Evolutionary conservation across 1,140 invertebrate genomes (phyloP).

Genomic region (Bombus waltoni): DNA sequence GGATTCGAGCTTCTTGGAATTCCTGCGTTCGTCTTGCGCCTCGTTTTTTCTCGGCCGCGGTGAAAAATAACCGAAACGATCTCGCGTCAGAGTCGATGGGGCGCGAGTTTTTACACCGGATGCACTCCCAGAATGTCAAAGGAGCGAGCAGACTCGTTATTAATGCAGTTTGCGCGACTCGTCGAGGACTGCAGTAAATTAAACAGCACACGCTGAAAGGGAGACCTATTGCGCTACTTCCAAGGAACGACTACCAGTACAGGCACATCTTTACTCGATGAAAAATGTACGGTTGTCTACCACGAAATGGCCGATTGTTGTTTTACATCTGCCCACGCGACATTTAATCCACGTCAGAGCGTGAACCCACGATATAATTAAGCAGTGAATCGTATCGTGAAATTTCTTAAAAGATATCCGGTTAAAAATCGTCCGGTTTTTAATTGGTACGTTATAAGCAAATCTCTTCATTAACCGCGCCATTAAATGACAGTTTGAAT

Average conservation of each 20-base stretch:
- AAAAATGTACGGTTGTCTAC: neutral
- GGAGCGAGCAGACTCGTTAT: constrained; percentile 21
- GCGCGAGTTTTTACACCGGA: constrained; percentile 8
- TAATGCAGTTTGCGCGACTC: constrained; percentile 30
- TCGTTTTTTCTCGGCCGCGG: neutral
- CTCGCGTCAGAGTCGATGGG: neutral
- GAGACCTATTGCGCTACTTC: neutral
- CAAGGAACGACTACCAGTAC: neutral
- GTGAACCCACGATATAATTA: neutral
- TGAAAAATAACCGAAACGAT: neutral
- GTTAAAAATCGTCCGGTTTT: no score
- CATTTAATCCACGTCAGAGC: neutral
- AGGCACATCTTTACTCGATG: neutral
- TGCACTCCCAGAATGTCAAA: neutral
- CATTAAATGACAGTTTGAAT: no score
- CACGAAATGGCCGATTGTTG: neutral
- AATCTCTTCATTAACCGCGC: no score
- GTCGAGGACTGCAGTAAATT: constrained; percentile 22
- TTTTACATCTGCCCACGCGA: neutral
- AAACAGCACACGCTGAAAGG: neutral
- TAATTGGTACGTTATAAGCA: no score
- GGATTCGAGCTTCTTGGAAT: neutral
- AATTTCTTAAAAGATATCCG: neutral
- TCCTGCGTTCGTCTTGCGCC: neutral
- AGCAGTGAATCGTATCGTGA: neutral